Evolutionary conservation across 2,888 invertebrate genomes (phyloP), one percentile per base, ranked within the genome.

Genomic region (Drosophila meridionalis): DNA sequence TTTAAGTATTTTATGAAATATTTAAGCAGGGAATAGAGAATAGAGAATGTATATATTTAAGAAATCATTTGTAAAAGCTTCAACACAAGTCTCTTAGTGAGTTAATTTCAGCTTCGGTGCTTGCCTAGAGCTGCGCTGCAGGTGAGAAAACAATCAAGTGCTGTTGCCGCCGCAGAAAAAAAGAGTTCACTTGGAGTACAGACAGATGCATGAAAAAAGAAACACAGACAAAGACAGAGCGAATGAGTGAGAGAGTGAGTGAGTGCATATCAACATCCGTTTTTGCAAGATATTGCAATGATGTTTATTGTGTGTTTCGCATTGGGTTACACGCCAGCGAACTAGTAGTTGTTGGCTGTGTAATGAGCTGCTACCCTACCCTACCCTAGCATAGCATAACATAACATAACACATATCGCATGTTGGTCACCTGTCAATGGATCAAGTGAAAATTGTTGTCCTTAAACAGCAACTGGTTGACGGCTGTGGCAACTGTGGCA

Each of bases 381-480:
- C 12, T 55, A 45, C 5, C 47, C 28, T 28, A 71, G 9, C 36
- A 36, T 36, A 52, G 9, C 34, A 32, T 56, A 71, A 36, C 36
- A 36, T 36, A 52, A n/a, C 34, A 32, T 56, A 48, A n/a, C 50
- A 50, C 9, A 73, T 56, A 61, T 57, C 48, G 68, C 79, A 82
- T 78, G 82, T 60, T 73, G 72, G 58, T 69, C 82, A 74, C 72
- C 90, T 87, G 88, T 90, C 85, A 84, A 82, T 76, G 79, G 69
- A 53, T 73, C 83, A 73, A 83, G 84, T 87, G 90, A 88, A 90
- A 87, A 89, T 88, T 90, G 71, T 89, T 65, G 64, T 71, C 84
- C 89, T 81, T 84, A 84, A 90, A 90, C 73, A 89, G 90, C 87
- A 70, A 90, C 74, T 69, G 74, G 82, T 73, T 78, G 79, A 69